These are phyloP conservation scores for Triops cancriformis DNA, from an alignment of 1,140 invertebrate species.

Conservation along the genomic window DNA sequence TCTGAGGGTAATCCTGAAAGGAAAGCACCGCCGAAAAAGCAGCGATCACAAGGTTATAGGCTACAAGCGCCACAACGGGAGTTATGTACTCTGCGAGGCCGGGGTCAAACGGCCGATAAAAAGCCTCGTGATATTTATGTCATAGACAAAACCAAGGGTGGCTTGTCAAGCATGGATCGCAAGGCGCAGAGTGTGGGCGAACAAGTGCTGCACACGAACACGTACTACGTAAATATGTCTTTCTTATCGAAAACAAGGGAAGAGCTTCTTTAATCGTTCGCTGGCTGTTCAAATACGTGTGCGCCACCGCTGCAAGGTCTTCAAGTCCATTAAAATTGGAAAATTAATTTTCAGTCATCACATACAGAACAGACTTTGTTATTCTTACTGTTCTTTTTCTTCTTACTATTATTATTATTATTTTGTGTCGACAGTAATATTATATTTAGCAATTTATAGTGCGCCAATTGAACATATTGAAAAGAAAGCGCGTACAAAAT, in stretches of 20 bases:
- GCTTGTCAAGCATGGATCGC: neutral
- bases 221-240: neutral
- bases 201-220: neutral
- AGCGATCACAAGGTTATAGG: neutral
- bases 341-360: too few relatives aligned
- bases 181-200: neutral
- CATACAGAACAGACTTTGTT: too few relatives aligned
- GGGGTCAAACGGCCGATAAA: slow-evolving; percentile 12
- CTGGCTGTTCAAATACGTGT: too few relatives aligned
- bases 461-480: too few relatives aligned
- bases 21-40: neutral
- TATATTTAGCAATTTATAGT: too few relatives aligned
- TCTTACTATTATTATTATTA: too few relatives aligned
- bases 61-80: neutral
- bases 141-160: neutral
- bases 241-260: neutral
- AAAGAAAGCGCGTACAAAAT: too few relatives aligned
- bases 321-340: too few relatives aligned
- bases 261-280: too few relatives aligned
- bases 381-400: too few relatives aligned
- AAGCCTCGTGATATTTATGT: neutral
- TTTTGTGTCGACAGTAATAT: too few relatives aligned
- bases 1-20: neutral
- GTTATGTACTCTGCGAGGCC: neutral
- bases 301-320: too few relatives aligned